Base-by-base conservation (phyloP, 2,797 vertebrate species). In the Propithecus deckenii region DNA sequence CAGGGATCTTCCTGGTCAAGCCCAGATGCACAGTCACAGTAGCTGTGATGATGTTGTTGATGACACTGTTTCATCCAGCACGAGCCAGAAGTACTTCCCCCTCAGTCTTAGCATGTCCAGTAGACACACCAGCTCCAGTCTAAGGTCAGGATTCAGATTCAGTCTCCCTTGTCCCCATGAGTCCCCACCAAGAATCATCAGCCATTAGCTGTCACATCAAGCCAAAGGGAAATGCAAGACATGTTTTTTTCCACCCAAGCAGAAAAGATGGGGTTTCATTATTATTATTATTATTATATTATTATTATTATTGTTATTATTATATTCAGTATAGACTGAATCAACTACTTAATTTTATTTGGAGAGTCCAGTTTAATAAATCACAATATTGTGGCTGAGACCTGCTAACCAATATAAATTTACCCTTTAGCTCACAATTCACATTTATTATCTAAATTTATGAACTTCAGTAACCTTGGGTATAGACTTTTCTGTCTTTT, bases 381-480 rank as follows among this genome's bases (percentile, higher is more conserved):
- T 79, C 65, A 72, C 67, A 65, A 12, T 74, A 92, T 12, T 69
- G 13, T 57, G 23, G 17, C 35, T 55, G 28, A 95, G 14, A 65
- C 28, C 59, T 81, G 48, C 14, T 30, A 10, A 67, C 14, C 38
- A 28, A 9, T 57, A 78, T 79, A 69, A 86, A 74, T 78, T 50
- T 76, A 81, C 6, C 7, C 46, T 61, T 69, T 89, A 23, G 52
- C 30, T 94, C 84, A 91, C 5, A 74, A 86, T 28, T 61, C 28
- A 17, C 50, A 63, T 89, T 91, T 72, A 48, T 63, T 69, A 95
- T 25, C 43, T 95, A 88, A 84, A 81, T 93, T 75, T 95, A 9
- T 92, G 46, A 97, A 90, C 52, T 80, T 86, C 78, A 78, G 43
- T 32, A 28, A 35, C 20, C 23, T 55, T 35, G 22, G 22, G 14